Evolutionary conservation across 2,797 vertebrate species (phyloP).

Genomic region (Prionace glauca): DNA sequence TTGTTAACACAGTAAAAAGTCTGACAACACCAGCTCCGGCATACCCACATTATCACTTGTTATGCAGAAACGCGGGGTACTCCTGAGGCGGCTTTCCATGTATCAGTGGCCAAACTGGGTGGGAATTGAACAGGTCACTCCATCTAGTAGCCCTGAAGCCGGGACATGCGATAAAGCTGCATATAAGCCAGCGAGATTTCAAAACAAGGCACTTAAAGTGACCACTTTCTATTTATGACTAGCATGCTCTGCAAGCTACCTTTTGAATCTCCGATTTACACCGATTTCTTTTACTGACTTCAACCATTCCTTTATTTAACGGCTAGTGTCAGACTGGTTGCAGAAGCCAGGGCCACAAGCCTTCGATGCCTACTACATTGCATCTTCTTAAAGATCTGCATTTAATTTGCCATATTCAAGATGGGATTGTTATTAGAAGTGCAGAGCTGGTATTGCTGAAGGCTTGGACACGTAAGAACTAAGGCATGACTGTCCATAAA

Average conservation of each 20-base stretch:
- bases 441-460: background rate
- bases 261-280: background rate
- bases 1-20: no score
- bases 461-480: background rate
- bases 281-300: background rate
- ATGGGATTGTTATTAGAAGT: background rate
- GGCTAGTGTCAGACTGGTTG: background rate
- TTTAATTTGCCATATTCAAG: conserved; percentile 10
- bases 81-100: background rate
- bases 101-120: background rate
- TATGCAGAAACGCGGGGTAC: no score
- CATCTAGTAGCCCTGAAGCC: conserved; percentile 19
- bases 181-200: background rate
- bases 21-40: no score
- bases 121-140: conserved; percentile 21
- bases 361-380: background rate
- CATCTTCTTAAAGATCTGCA: background rate
- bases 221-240: background rate
- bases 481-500: background rate
- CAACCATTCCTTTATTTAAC: background rate
- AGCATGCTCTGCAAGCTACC: background rate
- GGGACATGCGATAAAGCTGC: background rate
- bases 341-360: background rate
- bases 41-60: background rate
- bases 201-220: background rate